Evolutionary conservation across 2,888 invertebrate species (phyloP).

Genomic region (Craniophora ligustri): DNA sequence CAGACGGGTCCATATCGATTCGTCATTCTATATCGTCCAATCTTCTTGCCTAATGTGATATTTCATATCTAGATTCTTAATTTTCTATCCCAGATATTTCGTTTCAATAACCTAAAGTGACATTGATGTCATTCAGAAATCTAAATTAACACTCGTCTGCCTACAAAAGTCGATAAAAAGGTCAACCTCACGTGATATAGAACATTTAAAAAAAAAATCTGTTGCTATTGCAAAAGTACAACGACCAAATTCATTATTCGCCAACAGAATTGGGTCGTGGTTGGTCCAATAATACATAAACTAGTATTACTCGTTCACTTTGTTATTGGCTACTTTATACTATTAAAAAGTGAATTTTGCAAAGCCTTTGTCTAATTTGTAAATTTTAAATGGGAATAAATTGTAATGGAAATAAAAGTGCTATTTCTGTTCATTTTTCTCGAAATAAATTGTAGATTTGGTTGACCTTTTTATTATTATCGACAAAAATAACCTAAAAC

Average conservation of each 20-base stretch:
- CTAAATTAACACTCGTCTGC: conserved; percentile 10
- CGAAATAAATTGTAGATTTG: background rate
- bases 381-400: too few species aligned
- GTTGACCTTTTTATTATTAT: background rate
- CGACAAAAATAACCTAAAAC: background rate
- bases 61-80: conserved; percentile 10
- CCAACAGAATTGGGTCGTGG: conserved; percentile 57
- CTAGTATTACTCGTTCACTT: conserved; percentile 61
- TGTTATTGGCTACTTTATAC: conserved; percentile 34
- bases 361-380: conserved; percentile 11
- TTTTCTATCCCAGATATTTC: conserved; percentile 14
- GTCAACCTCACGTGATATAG: conserved; percentile 12
- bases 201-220: conserved; percentile 50
- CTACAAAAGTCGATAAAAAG: conserved; percentile 27
- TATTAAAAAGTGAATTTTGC: conserved; percentile 33
- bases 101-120: conserved; percentile 14
- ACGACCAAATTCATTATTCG: conserved; percentile 57
- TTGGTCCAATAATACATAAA: conserved; percentile 55
- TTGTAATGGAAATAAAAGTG: too few species aligned
- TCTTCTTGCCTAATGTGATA: conserved; percentile 6
- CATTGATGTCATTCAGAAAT: conserved; percentile 20
- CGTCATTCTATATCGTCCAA: too few species aligned
- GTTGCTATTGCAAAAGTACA: conserved; percentile 57
- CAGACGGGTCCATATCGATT: conserved; percentile 12
- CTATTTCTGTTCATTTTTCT: too few species aligned